A percentile compares a stretch with the other conserved stretches of the same genome.
Evolutionary conservation across 2,888 invertebrate species (phyloP).

Genomic region (Hydraecia micacea): DNA sequence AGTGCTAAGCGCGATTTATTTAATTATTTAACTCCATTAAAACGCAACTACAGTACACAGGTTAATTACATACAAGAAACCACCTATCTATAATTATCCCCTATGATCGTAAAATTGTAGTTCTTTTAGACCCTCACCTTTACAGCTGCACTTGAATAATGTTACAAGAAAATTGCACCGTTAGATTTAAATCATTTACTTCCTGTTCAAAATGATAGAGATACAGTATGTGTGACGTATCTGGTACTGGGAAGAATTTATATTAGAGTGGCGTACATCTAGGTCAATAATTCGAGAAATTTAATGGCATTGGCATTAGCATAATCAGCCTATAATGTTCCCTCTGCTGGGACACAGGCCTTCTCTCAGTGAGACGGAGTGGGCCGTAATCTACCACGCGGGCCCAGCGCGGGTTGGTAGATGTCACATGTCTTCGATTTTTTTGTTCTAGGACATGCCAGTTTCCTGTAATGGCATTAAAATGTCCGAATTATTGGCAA

Average conservation of each 20-base stretch:
- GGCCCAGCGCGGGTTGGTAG: neutral
- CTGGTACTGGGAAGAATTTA: neutral
- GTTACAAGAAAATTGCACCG: neutral
- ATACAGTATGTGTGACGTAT: neutral
- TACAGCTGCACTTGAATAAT: neutral
- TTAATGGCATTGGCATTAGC: neutral
- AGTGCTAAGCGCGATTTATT: neutral
- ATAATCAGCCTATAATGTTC: neutral
- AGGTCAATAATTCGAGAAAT: neutral
- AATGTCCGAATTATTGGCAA: neutral
- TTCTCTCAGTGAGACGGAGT: neutral
- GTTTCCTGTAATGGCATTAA: neutral
- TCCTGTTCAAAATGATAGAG: neutral
- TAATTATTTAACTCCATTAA: neutral
- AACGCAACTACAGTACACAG: neutral
- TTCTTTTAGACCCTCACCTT: conserved; percentile 22
- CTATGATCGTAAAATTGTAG: neutral
- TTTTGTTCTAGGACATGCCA: neutral
- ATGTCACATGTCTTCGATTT: neutral
- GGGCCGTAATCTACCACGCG: neutral
- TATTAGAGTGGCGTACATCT: neutral
- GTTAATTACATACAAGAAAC: conserved; percentile 1
- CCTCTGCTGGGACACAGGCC: neutral
- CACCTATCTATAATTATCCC: neutral
- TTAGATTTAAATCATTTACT: neutral